Evolutionary conservation across 2,888 invertebrate genomes (phyloP), one percentile per base, ranked within the genome.

Genomic region (Osmoderma eremita): DNA sequence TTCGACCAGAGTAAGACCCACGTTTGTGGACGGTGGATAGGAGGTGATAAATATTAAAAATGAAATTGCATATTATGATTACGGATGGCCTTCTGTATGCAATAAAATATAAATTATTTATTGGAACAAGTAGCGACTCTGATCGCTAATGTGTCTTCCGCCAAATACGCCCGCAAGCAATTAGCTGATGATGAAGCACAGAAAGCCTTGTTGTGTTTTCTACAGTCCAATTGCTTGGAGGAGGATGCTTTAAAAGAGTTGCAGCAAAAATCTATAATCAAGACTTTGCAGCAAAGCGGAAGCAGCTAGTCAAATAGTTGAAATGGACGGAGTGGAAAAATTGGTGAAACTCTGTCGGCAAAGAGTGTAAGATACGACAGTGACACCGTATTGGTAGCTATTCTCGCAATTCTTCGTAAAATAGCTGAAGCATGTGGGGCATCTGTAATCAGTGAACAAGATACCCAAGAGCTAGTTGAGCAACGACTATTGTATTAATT

Each of bases 61-160:
- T n/a, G n/a, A n/a, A n/a, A n/a, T n/a, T n/a, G n/a, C n/a, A n/a
- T n/a, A n/a, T n/a, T n/a, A n/a, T n/a, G n/a, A n/a, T n/a, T n/a
- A n/a, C n/a, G n/a, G n/a, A n/a, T n/a, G n/a, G n/a, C n/a, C n/a
- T n/a, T n/a, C n/a, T n/a, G n/a, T n/a, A n/a, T n/a, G n/a, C n/a
- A n/a, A n/a, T n/a, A n/a, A n/a, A n/a, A n/a, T n/a, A n/a, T n/a
- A n/a, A n/a, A n/a, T 48, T 95, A 95, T 81, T 84, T 95, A 51
- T 70, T 94, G 88, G 97, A 98, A 80, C 93, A 97, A 87, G 92
- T 95, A 15, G 95, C 95, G 1, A 92, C 94, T 0, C 87, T 97
- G 58, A 83, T 97, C n/a, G 93, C 94, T 49, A 94, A 95, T 70
- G 88, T 97, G 83, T 92, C 95, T 0, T 89, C 91, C 65, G 85